phyloP scores from a whole-genome alignment of 92 coral and sea anemone genomes.

The Blastomussa wellsi region DNA sequence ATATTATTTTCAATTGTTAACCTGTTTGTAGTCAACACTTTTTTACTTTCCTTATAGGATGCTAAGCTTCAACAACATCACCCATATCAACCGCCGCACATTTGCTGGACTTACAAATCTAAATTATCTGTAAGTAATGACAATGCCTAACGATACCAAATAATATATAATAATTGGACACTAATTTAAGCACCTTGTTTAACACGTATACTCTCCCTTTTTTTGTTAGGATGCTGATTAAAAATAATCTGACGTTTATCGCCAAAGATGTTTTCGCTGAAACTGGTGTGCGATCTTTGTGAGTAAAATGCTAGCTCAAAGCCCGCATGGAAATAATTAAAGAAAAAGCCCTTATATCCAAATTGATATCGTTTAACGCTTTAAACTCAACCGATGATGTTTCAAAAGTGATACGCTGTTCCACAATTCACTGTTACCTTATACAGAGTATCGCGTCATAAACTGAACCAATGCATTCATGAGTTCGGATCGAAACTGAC shows the following conservation, averaged over 20 bases:
- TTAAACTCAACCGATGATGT: too few relatives aligned
- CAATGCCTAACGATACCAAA: too few relatives aligned
- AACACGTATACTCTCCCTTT: background rate
- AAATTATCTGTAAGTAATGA: constrained; percentile 7
- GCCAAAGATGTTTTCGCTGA: background rate
- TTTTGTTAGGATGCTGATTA: constrained; percentile 1
- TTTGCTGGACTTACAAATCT: constrained; percentile 19
- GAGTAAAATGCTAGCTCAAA: background rate
- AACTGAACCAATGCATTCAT: too few relatives aligned
- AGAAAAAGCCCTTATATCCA: too few relatives aligned
- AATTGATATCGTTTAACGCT: too few relatives aligned
- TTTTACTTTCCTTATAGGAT: background rate
- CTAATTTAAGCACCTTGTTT: background rate
- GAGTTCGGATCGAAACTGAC: too few relatives aligned
- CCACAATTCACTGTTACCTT: too few relatives aligned
- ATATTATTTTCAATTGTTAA: too few relatives aligned
- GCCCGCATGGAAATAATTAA: too few relatives aligned
- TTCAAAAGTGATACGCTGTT: too few relatives aligned
- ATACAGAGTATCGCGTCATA: too few relatives aligned
- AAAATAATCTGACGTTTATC: background rate
- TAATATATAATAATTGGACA: too few relatives aligned
- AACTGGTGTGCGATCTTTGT: background rate
- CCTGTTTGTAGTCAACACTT: background rate
- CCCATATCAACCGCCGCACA: background rate
- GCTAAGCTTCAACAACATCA: constrained; percentile 9